Base-by-base conservation (phyloP, 2,797 vertebrate species). In the Phoebastria nigripes region DNA sequence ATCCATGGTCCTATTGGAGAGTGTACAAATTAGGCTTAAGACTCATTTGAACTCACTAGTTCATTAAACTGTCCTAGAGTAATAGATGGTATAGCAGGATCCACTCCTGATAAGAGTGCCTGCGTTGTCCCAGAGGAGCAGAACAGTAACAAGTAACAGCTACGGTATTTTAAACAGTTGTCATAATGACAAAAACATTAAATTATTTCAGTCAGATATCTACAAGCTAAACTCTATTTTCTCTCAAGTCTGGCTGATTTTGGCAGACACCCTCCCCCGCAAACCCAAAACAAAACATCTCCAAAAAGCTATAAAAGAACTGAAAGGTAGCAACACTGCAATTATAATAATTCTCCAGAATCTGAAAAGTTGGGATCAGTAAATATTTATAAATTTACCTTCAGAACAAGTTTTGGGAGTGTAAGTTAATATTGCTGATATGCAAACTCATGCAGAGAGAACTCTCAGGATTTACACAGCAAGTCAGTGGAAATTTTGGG, bases 251-350 rank as follows among this genome's bases (percentile, higher is more conserved):
- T 66, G 31, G 28, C 5, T 61, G 46, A 76, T 42, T 79, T 82
- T n/a, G 15, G 3, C 11, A n/a, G 56, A 7, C 0, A 41, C 4
- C 21, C 54, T 20, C 44, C 19, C 44, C 44, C 18, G 7, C 12
- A 41, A 66, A 46, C 2, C 21, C n/a, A 58, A 72, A 15, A 0
- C 5, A 65, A 61, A 35, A 26, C 7, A 21, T 16, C 4, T 29
- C 15, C 6, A 80, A 51, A 77, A 70, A 46, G 3, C 15, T 49
- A 11, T 19, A 52, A 15, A 74, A 79, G 3, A n/a, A 13, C 14
- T 37, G 12, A 56, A 84, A 81, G 14, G 44, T 25, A 62, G 1
- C 14, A 85, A 33, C 16, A 63, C 4, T 49, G 5, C 7, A 67
- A 56, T 83, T 24, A 77, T 39, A 37, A 33, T 22, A 73, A 46